Percentiles rank a stretch among this genome's conserved stretches.
phyloP scores from a whole-genome alignment of 2,888 invertebrate species.

The Diplazon laetatorius region DNA sequence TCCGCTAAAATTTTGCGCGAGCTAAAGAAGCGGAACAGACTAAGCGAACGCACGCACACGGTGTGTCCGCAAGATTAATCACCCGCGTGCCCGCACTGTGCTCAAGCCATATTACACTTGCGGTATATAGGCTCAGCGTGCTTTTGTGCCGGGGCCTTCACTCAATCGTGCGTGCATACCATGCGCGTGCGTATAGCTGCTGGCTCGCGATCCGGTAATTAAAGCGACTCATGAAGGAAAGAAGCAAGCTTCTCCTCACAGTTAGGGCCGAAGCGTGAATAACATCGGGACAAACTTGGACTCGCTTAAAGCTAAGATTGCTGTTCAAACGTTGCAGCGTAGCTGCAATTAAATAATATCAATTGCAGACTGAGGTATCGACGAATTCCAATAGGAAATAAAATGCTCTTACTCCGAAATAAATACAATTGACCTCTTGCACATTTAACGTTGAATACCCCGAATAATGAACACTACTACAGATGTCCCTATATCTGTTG shows the following conservation, averaged over 20 bases:
- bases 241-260: slow-evolving; percentile 23
- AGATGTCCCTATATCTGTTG: too few relatives aligned
- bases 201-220: slow-evolving; percentile 55
- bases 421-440: too few relatives aligned
- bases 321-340: neutral
- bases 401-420: too few relatives aligned
- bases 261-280: neutral
- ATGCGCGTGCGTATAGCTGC: slow-evolving; percentile 33
- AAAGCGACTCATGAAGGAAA: slow-evolving; percentile 61
- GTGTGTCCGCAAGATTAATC: slow-evolving; percentile 72
- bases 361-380: too few relatives aligned
- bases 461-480: too few relatives aligned
- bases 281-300: neutral
- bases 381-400: too few relatives aligned
- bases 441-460: too few relatives aligned
- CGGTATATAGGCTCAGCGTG: neutral
- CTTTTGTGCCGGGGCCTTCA: neutral
- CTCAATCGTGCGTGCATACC: neutral
- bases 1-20: slow-evolving; percentile 47
- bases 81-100: slow-evolving; percentile 70
- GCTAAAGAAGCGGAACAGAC: slow-evolving; percentile 26
- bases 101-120: slow-evolving; percentile 61
- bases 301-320: neutral
- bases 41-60: slow-evolving; percentile 57
- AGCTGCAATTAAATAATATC: too few relatives aligned